phyloP scores from a whole-genome alignment of 2,797 vertebrate genomes.

The Myotis myotis region DNA sequence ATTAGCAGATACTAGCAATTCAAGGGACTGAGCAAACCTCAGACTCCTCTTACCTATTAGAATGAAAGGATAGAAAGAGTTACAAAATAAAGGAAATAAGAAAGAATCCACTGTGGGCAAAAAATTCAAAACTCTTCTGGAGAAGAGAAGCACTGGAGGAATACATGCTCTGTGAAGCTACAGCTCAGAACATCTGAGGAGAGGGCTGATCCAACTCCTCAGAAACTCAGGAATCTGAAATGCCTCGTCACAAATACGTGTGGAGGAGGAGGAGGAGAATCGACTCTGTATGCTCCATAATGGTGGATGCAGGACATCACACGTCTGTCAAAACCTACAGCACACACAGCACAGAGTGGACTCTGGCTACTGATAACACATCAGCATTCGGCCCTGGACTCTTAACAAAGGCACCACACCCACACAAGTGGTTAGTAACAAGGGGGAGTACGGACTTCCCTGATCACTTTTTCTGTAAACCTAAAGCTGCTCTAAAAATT shows the following conservation, averaged over 20 bases:
- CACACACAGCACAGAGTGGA: background rate
- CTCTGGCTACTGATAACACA: background rate
- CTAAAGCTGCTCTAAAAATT: background rate
- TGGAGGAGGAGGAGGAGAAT: background rate
- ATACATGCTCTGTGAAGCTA: background rate
- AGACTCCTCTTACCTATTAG: background rate
- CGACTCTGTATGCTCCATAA: accelerated
- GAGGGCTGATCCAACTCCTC: background rate
- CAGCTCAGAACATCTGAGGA: background rate
- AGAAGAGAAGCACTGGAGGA: background rate
- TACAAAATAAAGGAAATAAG: background rate
- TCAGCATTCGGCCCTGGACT: accelerated
- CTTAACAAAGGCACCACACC: background rate
- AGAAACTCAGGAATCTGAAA: background rate
- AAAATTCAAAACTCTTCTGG: background rate
- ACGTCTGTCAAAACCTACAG: accelerated
- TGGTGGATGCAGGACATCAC: accelerated
- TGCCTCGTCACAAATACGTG: accelerated
- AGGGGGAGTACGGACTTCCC: accelerated
- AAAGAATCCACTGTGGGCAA: background rate
- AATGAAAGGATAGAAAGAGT: background rate
- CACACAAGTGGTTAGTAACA: accelerated
- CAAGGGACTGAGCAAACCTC: background rate
- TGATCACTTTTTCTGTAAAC: background rate
- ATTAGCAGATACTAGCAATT: background rate